Base-by-base conservation (phyloP, 2,888 invertebrate species). In the Theristus sp. region DNA sequence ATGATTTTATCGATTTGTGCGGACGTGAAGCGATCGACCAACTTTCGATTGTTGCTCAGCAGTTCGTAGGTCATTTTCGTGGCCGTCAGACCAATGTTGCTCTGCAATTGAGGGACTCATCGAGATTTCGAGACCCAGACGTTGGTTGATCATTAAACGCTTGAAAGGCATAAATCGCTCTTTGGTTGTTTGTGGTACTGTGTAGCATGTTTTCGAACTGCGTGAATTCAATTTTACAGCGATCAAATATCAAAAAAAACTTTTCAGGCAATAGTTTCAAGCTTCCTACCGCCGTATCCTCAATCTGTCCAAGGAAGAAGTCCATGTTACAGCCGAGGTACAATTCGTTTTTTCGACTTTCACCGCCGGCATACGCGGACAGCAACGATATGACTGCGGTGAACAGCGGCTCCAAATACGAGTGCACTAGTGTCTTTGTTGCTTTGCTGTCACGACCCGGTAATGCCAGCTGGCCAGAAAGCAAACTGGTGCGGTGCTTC, bases 241-340 rank as follows among this genome's bases (percentile, higher is more conserved):
- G n/a, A n/a, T n/a, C n/a, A n/a, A n/a, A n/a, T n/a, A n/a, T n/a
- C n/a, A n/a, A n/a, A n/a, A n/a, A n/a, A n/a, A n/a, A n/a, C n/a
- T n/a, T n/a, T n/a, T n/a, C n/a, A 38, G 17, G 38, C 38, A 38
- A 38, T 38, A 38, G 38, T 6, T 38, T 17, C 6, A 38, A n/a
- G n/a, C n/a, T n/a, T n/a, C 49, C 6, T n/a, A 49, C 49, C 6
- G 49, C n/a, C 3, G 24, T 24, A n/a, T 74, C 75, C 24, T 71
- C 71, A 62, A 74, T 74, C 64, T 76, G 75, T 2, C 72, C 73
- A 64, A 75, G 73, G 66, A 76, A 76, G 69, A 76, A 75, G 62
- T 72, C 71, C 54, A 75, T 73, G 64, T 75, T 71, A 60, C 74
- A 72, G 38, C 73, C 74, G 26, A 75, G 72, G 65, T 75, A 75